Evolutionary conservation across 2,113 vertebrate genomes (phyloP).

Genomic region (Zosterops japonicus): DNA sequence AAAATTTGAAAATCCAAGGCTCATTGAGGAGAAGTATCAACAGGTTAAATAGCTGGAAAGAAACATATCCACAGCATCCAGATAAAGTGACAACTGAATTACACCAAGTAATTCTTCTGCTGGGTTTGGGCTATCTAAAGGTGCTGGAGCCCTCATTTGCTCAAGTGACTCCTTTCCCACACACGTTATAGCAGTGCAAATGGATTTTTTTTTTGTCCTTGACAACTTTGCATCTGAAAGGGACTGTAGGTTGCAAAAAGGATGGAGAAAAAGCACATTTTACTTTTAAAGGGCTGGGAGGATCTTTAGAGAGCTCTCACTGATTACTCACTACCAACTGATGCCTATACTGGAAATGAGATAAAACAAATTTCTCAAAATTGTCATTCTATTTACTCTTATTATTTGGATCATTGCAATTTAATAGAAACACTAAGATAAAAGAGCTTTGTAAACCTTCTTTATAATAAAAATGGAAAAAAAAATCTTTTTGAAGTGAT

Average conservation of each 20-base stretch:
- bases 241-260: background rate
- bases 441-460: background rate
- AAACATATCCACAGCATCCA: background rate
- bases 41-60: background rate
- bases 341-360: background rate
- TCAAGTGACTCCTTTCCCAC: background rate
- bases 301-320: background rate
- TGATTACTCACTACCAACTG: background rate
- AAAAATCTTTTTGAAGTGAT: constrained; percentile 42
- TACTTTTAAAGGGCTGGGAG: background rate
- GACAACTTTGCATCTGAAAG: background rate
- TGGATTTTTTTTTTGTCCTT: background rate
- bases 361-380: background rate
- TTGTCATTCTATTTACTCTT: background rate
- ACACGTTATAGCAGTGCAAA: background rate
- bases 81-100: background rate
- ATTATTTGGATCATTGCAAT: background rate
- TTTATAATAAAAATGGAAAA: constrained; percentile 10
- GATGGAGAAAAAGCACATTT: background rate
- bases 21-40: background rate
- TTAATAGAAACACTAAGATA: constrained; percentile 5
- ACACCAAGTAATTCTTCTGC: background rate
- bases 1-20: background rate
- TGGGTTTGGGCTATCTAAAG: background rate
- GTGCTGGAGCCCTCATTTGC: background rate